Evolutionary conservation across 2,797 vertebrate genomes (phyloP).

Genomic region (Sciaenops ocellatus): DNA sequence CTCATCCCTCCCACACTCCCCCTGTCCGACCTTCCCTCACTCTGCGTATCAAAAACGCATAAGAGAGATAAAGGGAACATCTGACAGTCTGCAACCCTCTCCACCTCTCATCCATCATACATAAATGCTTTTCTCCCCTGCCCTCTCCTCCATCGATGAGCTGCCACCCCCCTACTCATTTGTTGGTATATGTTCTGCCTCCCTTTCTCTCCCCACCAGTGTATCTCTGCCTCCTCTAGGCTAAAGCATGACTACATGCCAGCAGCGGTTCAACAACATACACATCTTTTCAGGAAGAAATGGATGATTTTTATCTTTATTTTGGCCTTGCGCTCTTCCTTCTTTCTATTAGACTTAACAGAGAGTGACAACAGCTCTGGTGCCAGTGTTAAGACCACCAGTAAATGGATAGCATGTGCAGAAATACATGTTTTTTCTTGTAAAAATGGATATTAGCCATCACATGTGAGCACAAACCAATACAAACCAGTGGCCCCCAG

Average conservation of each 20-base stretch:
- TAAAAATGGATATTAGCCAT: constrained; percentile 21
- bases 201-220: constrained; percentile 44
- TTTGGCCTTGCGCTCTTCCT: constrained; percentile 9
- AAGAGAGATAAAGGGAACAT: constrained; percentile 75
- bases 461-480: constrained; percentile 36
- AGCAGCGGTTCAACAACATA: constrained; percentile 59
- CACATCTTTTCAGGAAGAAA: constrained; percentile 57
- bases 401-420: constrained; percentile 24
- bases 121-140: constrained; percentile 60
- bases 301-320: constrained; percentile 54
- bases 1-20: constrained; percentile 37
- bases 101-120: constrained; percentile 79
- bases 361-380: constrained; percentile 34
- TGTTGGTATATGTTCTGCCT: constrained; percentile 66
- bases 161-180: constrained; percentile 51
- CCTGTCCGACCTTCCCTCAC: constrained; percentile 52
- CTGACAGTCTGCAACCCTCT: constrained; percentile 76
- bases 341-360: constrained; percentile 23
- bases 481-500: constrained; percentile 38
- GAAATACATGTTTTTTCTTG: background rate
- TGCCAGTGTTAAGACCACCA: constrained; percentile 20
- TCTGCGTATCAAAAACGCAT: constrained; percentile 64
- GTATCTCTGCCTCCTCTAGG: constrained; percentile 52
- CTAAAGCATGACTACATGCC: constrained; percentile 63
- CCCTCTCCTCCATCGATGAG: constrained; percentile 38